phyloP scores from a whole-genome alignment of 2,888 invertebrate species.

The Chaitophorus viminalis region DNA sequence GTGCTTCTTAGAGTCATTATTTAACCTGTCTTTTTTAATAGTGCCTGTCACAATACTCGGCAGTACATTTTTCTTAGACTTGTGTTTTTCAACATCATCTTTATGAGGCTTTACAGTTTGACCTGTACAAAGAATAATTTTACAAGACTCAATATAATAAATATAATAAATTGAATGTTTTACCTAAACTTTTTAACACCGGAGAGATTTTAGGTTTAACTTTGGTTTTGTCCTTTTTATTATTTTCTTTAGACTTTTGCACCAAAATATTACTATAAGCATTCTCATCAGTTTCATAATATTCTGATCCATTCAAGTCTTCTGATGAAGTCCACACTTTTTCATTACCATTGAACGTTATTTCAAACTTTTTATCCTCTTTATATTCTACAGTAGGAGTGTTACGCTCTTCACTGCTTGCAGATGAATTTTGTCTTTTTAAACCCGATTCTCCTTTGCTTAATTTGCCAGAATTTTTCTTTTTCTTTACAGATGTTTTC shows the following conservation, averaged over 20 bases:
- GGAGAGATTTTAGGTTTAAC: conserved; percentile 38
- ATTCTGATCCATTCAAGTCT: conserved; percentile 64
- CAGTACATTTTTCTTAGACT: conserved; percentile 2
- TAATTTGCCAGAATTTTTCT: conserved; percentile 36
- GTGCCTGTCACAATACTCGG: background rate
- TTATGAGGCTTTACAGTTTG: conserved; percentile 31
- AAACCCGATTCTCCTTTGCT: conserved; percentile 65
- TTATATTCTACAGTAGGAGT: conserved; percentile 55
- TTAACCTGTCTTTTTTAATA: conserved; percentile 42
- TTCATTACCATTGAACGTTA: conserved; percentile 65
- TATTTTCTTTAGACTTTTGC: conserved; percentile 47
- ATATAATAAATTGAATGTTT: background rate
- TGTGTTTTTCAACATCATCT: conserved; percentile 52
- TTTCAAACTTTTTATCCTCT: conserved; percentile 65
- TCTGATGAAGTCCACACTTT: conserved; percentile 68
- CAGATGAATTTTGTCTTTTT: conserved; percentile 71
- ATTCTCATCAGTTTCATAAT: conserved; percentile 56
- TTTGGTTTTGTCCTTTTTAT: conserved; percentile 62
- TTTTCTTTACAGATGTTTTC: conserved; percentile 64
- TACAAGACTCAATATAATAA: background rate
- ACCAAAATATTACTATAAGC: conserved; percentile 61
- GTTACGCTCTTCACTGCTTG: conserved; percentile 69
- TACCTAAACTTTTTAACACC: conserved; percentile 19
- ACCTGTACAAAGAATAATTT: conserved; percentile 32
- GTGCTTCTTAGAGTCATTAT: conserved; percentile 43